Percentiles rank a stretch among this genome's conserved stretches.
Conservation (phyloP, 2,888 invertebrate genomes). For the Mimachlamys varia region DNA sequence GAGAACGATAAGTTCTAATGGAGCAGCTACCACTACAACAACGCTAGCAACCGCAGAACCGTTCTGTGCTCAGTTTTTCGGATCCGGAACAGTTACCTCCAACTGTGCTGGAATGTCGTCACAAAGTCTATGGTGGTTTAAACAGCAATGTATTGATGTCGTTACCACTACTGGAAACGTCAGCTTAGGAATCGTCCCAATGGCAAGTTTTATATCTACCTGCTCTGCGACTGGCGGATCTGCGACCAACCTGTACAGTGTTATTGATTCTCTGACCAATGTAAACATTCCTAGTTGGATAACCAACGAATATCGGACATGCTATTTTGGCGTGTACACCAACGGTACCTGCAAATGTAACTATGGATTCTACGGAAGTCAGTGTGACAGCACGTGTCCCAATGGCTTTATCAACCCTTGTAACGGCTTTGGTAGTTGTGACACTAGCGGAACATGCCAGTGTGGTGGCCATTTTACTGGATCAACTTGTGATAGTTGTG, state of each 20-base stretch:
- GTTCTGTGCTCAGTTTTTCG: constrained; percentile 60
- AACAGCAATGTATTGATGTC: constrained; percentile 58
- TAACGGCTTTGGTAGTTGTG: constrained; percentile 63
- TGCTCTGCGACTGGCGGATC: constrained; percentile 54
- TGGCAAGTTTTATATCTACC: constrained; percentile 60
- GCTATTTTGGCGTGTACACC: constrained; percentile 60
- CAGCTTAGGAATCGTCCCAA: constrained; percentile 56
- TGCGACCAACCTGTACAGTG: constrained; percentile 44
- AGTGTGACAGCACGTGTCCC: constrained; percentile 65
- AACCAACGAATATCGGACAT: constrained; percentile 57
- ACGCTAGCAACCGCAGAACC: constrained; percentile 49
- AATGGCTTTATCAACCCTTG: constrained; percentile 65
- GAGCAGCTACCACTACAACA: constrained; percentile 37
- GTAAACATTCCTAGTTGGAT: constrained; percentile 61
- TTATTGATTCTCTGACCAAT: constrained; percentile 54
- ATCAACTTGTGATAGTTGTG: constrained; percentile 60
- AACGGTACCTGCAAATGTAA: constrained; percentile 61
- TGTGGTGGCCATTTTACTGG: constrained; percentile 66
- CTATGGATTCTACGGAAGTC: constrained; percentile 67
- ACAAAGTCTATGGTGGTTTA: constrained; percentile 58
- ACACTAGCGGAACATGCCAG: constrained; percentile 60
- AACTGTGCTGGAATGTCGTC: constrained; percentile 54
- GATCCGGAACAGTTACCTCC: constrained; percentile 49
- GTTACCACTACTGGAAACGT: constrained; percentile 56
- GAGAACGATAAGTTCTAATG: constrained; percentile 46